Evolutionary conservation across 2,888 invertebrate genomes (phyloP).

Genomic region (Odontothrips loti): DNA sequence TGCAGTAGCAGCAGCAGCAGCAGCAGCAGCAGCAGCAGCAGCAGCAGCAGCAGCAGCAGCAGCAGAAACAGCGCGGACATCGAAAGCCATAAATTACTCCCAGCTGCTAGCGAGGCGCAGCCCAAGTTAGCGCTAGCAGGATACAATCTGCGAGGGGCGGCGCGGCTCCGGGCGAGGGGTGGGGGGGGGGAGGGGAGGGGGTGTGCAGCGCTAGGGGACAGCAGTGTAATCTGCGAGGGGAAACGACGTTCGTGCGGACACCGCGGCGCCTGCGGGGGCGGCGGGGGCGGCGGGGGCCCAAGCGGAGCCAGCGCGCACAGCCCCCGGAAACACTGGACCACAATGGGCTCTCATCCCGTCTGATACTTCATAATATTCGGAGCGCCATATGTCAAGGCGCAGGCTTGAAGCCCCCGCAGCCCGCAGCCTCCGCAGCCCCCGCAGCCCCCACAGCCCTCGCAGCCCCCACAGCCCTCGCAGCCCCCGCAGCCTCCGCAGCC

Average conservation of each 20-base stretch:
- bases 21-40: background rate
- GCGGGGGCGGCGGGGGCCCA: background rate
- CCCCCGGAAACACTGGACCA: too few species aligned
- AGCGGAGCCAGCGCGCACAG: background rate
- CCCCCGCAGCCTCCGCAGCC: too few species aligned
- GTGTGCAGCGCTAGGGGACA: background rate
- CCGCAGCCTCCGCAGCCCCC: too few species aligned
- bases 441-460: too few species aligned
- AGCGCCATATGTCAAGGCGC: too few species aligned
- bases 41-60: background rate
- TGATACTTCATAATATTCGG: too few species aligned
- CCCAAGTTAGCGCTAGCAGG: background rate
- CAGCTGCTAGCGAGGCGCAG: background rate
- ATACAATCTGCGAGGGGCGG: background rate
- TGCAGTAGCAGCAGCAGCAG: background rate
- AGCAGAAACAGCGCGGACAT: background rate
- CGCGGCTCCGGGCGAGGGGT: background rate
- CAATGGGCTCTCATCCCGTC: too few species aligned
- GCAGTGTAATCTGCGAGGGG: conserved; percentile 4
- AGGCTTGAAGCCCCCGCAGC: too few species aligned
- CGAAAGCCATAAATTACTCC: conserved; percentile 19
- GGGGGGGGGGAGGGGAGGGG: background rate
- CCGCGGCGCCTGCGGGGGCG: background rate
- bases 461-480: too few species aligned
- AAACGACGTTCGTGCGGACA: background rate